phyloP scores from a whole-genome alignment of 2,888 invertebrate genomes.

The Athetis lepigone region DNA sequence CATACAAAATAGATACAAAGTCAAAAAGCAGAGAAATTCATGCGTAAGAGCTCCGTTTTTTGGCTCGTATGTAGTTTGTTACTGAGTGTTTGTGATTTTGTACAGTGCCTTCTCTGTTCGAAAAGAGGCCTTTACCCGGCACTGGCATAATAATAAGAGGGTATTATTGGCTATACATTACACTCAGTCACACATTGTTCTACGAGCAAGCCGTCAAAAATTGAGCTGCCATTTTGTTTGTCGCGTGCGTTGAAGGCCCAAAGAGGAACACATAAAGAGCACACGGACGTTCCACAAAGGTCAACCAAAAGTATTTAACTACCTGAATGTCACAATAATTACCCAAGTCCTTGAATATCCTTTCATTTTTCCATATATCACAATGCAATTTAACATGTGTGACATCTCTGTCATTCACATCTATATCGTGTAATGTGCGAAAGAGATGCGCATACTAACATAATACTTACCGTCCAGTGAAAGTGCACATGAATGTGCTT shows the following conservation, averaged over 20 bases:
- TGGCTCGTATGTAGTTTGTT: too few species aligned
- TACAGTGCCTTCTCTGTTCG: too few species aligned
- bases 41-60: too few species aligned
- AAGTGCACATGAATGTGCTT: conserved; percentile 64
- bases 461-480: conserved; percentile 60
- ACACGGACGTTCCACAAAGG: conserved; percentile 25
- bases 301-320: conserved; percentile 9
- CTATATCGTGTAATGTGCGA: conserved; percentile 58
- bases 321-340: conserved; percentile 2
- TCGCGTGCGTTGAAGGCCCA: conserved; percentile 4
- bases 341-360: conserved; percentile 45
- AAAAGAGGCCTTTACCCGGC: too few species aligned
- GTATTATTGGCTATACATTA: too few species aligned
- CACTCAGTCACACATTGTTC: too few species aligned
- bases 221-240: not conserved
- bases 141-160: too few species aligned
- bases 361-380: conserved; percentile 12
- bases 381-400: conserved; percentile 21
- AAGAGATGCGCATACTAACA: conserved; percentile 51
- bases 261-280: conserved; percentile 8
- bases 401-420: conserved; percentile 37
- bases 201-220: too few species aligned
- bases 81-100: too few species aligned
- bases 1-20: too few species aligned
- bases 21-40: too few species aligned